phyloP scores from a whole-genome alignment of 2,888 invertebrate species.

The Pterostichus niger region DNA sequence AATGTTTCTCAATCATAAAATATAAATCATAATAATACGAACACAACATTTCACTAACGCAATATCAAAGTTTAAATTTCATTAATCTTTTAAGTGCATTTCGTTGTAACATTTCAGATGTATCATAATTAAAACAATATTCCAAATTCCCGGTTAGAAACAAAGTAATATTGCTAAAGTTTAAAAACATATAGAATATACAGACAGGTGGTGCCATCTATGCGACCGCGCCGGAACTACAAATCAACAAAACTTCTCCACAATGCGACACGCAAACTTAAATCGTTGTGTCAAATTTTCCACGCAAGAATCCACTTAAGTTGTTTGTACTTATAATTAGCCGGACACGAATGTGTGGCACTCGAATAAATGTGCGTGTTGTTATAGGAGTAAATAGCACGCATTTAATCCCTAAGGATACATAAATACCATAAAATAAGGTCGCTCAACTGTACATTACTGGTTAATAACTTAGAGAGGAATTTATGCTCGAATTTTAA shows the following conservation, averaged over 20 bases:
- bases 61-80: slow-evolving; percentile 45
- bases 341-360: neutral
- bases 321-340: slow-evolving; percentile 45
- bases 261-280: slow-evolving; percentile 25
- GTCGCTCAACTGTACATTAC: slow-evolving; percentile 17
- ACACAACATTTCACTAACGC: slow-evolving; percentile 28
- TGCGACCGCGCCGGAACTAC: neutral
- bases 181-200: neutral
- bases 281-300: slow-evolving; percentile 21
- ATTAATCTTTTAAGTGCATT: slow-evolving; percentile 31
- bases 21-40: slow-evolving; percentile 27
- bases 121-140: slow-evolving; percentile 48
- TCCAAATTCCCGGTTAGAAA: slow-evolving; percentile 20
- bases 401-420: slow-evolving; percentile 36
- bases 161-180: slow-evolving; percentile 10
- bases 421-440: slow-evolving; percentile 39
- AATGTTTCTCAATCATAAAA: slow-evolving; percentile 30
- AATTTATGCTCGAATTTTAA: slow-evolving; percentile 7
- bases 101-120: slow-evolving; percentile 19
- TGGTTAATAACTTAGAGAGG: neutral
- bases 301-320: slow-evolving; percentile 54
- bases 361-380: slow-evolving; percentile 22
- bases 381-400: neutral
- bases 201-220: slow-evolving; percentile 45
- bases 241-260: slow-evolving; percentile 27